These are phyloP conservation scores for Euura saliciscinereae DNA, from an alignment of 1,140 invertebrate species.

Conservation along the genomic window DNA sequence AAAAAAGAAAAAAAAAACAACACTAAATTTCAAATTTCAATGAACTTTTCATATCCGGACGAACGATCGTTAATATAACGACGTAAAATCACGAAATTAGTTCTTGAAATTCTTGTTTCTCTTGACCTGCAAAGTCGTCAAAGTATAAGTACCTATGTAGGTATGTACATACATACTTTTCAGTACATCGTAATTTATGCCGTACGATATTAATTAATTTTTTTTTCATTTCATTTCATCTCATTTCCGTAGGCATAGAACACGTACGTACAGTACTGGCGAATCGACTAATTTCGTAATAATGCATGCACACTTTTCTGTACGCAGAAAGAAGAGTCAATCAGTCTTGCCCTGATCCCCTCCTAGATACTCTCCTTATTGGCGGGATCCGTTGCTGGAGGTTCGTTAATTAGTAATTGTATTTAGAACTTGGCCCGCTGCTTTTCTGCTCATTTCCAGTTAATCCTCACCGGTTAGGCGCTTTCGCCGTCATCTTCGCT, in stretches of 20 bases:
- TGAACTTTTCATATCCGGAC: constrained; percentile 10
- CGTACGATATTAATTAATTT: constrained; percentile 21
- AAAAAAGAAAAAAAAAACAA: constrained; percentile 29
- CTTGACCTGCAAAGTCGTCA: constrained; percentile 26
- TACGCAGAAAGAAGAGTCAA: constrained; percentile 34
- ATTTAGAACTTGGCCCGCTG: constrained; percentile 2
- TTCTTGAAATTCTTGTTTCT: constrained; percentile 37
- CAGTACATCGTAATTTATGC: constrained; percentile 17
- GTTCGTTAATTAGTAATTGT: constrained; percentile 37
- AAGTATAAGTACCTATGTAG: constrained; percentile 17
- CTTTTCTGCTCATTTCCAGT: constrained; percentile 13
- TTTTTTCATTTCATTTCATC: no score
- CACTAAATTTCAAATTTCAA: no score
- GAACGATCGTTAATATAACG: constrained; percentile 35
- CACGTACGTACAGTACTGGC: constrained; percentile 24
- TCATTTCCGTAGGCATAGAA: constrained; percentile 1
- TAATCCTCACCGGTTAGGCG: constrained; percentile 34
- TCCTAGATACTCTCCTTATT: constrained; percentile 31
- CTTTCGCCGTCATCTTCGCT: constrained; percentile 51
- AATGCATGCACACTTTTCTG: constrained; percentile 31
- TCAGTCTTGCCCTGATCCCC: constrained; percentile 46
- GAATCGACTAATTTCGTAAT: constrained; percentile 33
- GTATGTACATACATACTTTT: constrained; percentile 5
- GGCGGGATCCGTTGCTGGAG: constrained; percentile 31
- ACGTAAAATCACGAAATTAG: constrained; percentile 30